phyloP scores from a whole-genome alignment of 2,113 vertebrate genomes.

The Pterocles gutturalis region DNA sequence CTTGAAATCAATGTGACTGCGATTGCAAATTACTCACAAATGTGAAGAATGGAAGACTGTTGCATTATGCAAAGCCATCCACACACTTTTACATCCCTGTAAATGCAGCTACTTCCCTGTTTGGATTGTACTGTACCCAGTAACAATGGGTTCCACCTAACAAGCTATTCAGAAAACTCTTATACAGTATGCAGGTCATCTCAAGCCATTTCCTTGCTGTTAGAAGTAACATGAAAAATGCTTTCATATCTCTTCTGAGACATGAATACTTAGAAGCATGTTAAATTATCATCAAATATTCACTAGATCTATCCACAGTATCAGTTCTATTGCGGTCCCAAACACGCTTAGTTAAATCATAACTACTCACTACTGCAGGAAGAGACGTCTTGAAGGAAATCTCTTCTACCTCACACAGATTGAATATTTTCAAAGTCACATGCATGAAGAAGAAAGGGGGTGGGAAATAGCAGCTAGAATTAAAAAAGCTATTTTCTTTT shows the following conservation, averaged over 20 bases:
- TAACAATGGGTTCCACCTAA: conserved; percentile 27
- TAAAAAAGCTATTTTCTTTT: background rate
- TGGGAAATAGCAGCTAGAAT: background rate
- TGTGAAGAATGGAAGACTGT: conserved; percentile 14
- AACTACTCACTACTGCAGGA: background rate
- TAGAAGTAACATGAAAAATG: conserved; percentile 59
- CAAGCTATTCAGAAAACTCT: conserved; percentile 52
- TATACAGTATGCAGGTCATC: background rate
- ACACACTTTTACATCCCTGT: background rate
- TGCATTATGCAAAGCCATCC: conserved; percentile 53
- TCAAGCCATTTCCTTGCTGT: background rate
- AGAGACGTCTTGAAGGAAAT: background rate
- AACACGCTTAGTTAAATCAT: conserved; percentile 20
- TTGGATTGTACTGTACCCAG: background rate
- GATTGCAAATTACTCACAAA: background rate
- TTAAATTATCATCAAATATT: conserved; percentile 18
- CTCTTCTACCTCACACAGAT: background rate
- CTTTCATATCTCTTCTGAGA: conserved; percentile 48
- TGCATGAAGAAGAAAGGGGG: background rate
- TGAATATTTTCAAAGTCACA: background rate
- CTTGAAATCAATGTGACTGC: conserved; percentile 8
- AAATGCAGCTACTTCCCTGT: conserved; percentile 1
- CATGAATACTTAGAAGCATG: conserved; percentile 18
- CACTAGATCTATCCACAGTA: background rate
- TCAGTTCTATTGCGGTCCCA: background rate